These are phyloP conservation scores for Sinocyclocheilus maitianheensis DNA, from an alignment of 2,113 vertebrate species.

Conservation along the genomic window DNA sequence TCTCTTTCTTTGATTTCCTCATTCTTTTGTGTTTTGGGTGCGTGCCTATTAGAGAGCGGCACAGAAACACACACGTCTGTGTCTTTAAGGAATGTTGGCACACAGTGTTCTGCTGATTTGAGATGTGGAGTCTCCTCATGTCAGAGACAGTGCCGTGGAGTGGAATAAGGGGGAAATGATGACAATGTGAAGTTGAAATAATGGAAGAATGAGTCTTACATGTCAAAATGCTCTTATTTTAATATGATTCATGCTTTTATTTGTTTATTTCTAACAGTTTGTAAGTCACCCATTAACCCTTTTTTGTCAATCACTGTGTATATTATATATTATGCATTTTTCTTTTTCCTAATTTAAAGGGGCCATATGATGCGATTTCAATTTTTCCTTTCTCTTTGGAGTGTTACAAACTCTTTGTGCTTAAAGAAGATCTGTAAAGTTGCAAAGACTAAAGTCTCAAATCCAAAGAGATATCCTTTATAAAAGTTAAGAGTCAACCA, in stretches of 20 bases:
- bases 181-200: not conserved
- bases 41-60: not conserved
- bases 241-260: not conserved
- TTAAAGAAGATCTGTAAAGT: too few relatives aligned
- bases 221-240: conserved; percentile 3
- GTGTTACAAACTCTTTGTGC: too few relatives aligned
- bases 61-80: not conserved
- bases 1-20: not conserved
- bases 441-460: too few relatives aligned
- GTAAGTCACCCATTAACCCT: not conserved
- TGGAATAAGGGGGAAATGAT: not conserved
- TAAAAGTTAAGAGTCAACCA: too few relatives aligned
- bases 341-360: not conserved
- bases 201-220: not conserved
- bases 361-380: too few relatives aligned
- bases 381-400: too few relatives aligned
- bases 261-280: not conserved
- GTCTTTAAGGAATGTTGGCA: conserved; percentile 24
- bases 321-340: not conserved
- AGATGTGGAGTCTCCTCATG: conserved; percentile 17
- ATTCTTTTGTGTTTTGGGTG: not conserved
- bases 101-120: conserved; percentile 16
- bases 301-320: not conserved
- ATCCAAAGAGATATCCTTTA: too few relatives aligned
- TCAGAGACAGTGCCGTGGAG: not conserved